Conservation (phyloP, 2,888 invertebrate genomes). For the Torymus tubicola region DNA sequence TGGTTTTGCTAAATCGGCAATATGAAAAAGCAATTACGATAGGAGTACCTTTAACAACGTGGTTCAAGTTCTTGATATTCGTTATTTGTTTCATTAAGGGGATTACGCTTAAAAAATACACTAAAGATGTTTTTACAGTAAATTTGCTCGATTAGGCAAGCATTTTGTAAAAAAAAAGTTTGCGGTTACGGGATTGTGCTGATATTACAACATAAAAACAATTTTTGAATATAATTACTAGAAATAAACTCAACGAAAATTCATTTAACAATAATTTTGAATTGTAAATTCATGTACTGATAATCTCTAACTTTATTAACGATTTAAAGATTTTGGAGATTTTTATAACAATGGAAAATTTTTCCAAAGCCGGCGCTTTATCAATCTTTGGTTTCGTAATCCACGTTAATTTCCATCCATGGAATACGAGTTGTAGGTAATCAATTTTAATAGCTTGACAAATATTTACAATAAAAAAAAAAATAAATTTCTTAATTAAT, state of each 20-base stretch:
- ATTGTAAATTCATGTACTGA: conserved; percentile 1
- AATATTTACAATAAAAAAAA: conserved; percentile 50
- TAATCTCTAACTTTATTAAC: conserved; percentile 25
- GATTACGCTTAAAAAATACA: conserved; percentile 46
- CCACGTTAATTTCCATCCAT: conserved; percentile 37
- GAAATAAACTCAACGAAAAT: not conserved
- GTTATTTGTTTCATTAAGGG: conserved; percentile 22
- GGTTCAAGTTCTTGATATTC: conserved; percentile 45
- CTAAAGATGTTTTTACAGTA: conserved; percentile 32
- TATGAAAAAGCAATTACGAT: conserved; percentile 46
- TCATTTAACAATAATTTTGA: too few relatives aligned
- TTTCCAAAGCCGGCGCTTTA: conserved; percentile 28
- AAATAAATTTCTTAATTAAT: conserved; percentile 35
- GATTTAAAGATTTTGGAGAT: conserved; percentile 9
- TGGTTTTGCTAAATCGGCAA: conserved; percentile 32
- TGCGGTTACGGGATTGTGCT: conserved; percentile 17
- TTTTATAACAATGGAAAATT: conserved; percentile 18
- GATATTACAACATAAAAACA: conserved; percentile 35
- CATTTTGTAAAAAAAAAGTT: conserved; percentile 21
- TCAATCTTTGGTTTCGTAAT: conserved; percentile 48
- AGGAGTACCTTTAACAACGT: conserved; percentile 55
- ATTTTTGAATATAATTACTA: conserved; percentile 28
- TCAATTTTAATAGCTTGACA: conserved; percentile 42
- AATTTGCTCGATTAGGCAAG: conserved; percentile 35
- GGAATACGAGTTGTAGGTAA: conserved; percentile 29